Evolutionary conservation across 1,140 invertebrate species (phyloP), one percentile per base, ranked within the genome.

Genomic region (Drosophila lacertosa): DNA sequence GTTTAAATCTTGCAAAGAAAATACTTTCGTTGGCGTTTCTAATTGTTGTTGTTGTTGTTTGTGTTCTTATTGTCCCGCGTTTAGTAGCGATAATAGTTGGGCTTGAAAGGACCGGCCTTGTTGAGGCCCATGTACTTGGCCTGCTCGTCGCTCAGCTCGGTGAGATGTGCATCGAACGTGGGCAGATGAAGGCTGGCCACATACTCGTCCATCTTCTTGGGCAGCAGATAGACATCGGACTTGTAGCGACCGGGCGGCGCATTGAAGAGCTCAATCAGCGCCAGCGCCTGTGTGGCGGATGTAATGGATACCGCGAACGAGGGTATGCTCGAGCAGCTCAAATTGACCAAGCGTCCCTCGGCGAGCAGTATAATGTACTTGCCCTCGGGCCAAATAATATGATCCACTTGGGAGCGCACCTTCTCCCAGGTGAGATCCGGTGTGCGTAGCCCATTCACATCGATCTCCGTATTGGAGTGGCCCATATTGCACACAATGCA

Each of bases 171-270:
- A 93, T 99, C 98, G 91, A 99, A 99, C 16, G 97, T 98, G 16
- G 98, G 96, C 79, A 99, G 93, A 93, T 99, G 98, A 40, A 99
- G 93, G 33, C 90, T 91, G n/a, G 90, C 90, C 51, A 99, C 98
- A 92, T 99, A 99, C 91, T 99, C 98, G 93, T 99, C 97, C 98
- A 99, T 99, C 93, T 99, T 99, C 93, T 99, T 99, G 48, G 98
- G 98, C 77, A 99, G 92, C 59, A 99, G 94, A 92, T 99, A 99
- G 39, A 99, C 98, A 92, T 99, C 98, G 71, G 96, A 96, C 92
- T 99, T 99, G 91, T 99, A 99, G 67, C 98, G 94, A 26, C 97
- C 97, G 40, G 94, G 92, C 10, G 98, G 98, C 7, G 98, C 98
- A 93, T 99, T 99, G 91, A 97, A 99, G 4, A 99, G 93, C 92